Evolutionary conservation across 2,888 invertebrate genomes (phyloP).

Genomic region (Cylloceria caligata): DNA sequence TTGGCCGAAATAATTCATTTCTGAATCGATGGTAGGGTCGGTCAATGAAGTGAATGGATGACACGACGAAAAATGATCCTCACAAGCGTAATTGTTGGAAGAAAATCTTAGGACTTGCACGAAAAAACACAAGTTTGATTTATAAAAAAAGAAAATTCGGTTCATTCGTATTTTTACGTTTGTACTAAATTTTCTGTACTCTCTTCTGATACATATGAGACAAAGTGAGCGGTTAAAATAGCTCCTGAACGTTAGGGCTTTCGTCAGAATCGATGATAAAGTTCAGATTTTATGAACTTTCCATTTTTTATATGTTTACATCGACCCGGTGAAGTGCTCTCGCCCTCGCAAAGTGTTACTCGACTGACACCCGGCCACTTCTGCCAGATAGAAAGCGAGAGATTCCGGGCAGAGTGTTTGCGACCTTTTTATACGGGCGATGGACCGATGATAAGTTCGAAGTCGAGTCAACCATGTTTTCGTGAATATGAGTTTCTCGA

Average conservation of each 20-base stretch:
- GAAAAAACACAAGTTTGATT: not conserved
- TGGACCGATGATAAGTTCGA: constrained; percentile 54
- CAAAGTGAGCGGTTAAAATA: not conserved
- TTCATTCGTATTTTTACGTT: not conserved
- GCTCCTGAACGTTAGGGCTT: not conserved
- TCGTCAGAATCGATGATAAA: not conserved
- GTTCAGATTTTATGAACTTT: not conserved
- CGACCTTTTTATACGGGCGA: constrained; percentile 31
- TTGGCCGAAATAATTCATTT: constrained; percentile 13
- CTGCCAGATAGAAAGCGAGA: constrained; percentile 32
- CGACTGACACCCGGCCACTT: constrained; percentile 9
- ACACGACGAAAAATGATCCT: constrained; percentile 22
- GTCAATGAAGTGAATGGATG: not conserved
- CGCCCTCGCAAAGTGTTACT: not conserved
- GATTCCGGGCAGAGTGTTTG: constrained; percentile 35
- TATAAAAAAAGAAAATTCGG: not conserved
- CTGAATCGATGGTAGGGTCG: constrained; percentile 21
- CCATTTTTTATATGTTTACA: not conserved
- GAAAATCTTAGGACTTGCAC: not conserved
- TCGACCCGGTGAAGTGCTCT: not conserved
- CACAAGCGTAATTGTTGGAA: too few species aligned
- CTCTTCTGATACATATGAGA: not conserved
- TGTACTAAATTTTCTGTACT: not conserved
- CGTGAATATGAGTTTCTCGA: constrained; percentile 49
- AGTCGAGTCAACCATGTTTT: constrained; percentile 47